Conservation (phyloP, 2,797 vertebrate genomes). For the Podarcis siculus region DNA sequence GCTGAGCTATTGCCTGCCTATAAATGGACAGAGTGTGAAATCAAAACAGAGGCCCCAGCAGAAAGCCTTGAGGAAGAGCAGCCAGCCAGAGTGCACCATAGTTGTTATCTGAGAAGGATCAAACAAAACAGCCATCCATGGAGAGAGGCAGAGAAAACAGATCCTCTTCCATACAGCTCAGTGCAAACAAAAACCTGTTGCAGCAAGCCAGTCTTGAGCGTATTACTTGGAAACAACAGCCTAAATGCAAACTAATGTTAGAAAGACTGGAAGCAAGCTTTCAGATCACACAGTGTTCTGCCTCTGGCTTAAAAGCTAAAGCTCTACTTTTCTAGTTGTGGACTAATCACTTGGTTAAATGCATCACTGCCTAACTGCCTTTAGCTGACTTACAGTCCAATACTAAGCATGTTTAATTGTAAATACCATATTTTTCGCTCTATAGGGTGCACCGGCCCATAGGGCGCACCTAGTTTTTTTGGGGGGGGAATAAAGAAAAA, state of each 20-base stretch:
- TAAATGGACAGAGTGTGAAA: constrained; percentile 71
- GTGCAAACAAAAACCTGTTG: not conserved
- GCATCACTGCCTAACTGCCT: not conserved
- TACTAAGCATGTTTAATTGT: not conserved
- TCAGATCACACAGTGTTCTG: not conserved
- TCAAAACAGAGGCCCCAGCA: constrained; percentile 65
- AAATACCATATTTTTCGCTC: no score
- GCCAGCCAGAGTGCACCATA: constrained; percentile 26
- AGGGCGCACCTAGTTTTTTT: no score
- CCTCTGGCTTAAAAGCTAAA: not conserved
- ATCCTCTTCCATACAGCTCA: not conserved
- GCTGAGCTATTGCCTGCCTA: constrained; percentile 47
- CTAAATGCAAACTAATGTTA: not conserved
- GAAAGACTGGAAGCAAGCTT: not conserved
- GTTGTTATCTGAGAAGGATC: constrained; percentile 10
- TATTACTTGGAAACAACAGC: not conserved
- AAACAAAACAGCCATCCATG: constrained; percentile 31
- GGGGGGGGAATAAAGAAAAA: no score
- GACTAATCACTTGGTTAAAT: not conserved
- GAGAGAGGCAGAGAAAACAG: constrained; percentile 26
- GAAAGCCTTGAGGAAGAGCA: constrained; percentile 35
- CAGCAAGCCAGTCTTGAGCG: not conserved
- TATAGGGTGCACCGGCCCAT: no score
- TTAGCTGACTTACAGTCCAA: constrained; percentile 8
- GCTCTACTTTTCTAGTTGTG: not conserved